phyloP scores from a whole-genome alignment of 2,797 vertebrate genomes.

The Sebastes oblongus region DNA sequence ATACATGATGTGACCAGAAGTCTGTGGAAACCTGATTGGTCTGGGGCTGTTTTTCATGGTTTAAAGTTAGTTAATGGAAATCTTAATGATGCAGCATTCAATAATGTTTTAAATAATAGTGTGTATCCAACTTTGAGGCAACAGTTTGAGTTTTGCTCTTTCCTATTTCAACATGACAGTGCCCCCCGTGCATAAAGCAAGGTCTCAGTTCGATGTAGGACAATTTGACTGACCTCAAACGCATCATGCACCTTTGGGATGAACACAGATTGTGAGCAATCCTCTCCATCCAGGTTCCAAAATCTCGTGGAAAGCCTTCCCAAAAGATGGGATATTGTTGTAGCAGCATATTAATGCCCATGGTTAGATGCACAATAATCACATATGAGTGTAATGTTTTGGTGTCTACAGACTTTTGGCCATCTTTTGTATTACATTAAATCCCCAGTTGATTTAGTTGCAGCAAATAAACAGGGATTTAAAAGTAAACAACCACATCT shows the following conservation, averaged over 20 bases:
- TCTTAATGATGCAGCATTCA: background rate
- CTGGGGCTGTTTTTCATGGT: background rate
- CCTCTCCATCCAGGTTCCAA: background rate
- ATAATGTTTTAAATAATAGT: background rate
- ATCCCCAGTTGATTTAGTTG: background rate
- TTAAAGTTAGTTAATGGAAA: background rate
- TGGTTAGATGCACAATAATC: too few species aligned
- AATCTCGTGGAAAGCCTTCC: background rate
- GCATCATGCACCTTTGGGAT: background rate
- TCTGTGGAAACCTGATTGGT: background rate
- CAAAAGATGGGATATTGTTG: background rate
- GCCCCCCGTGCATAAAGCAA: background rate
- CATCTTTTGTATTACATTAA: background rate
- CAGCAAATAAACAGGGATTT: background rate
- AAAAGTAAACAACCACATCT: background rate
- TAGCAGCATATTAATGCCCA: background rate
- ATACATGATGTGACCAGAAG: background rate
- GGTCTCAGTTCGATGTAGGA: background rate
- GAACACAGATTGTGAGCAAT: background rate
- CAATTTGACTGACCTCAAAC: background rate
- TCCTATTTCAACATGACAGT: background rate
- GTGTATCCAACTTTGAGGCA: background rate
- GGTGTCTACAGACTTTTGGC: background rate
- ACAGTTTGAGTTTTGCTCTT: background rate
- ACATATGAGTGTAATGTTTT: background rate